A percentile compares a stretch with the other conserved stretches of the same genome.
These are phyloP conservation scores for Protobothrops flavoviridis DNA, from an alignment of 2,113 vertebrate species.

Conservation along the genomic window DNA sequence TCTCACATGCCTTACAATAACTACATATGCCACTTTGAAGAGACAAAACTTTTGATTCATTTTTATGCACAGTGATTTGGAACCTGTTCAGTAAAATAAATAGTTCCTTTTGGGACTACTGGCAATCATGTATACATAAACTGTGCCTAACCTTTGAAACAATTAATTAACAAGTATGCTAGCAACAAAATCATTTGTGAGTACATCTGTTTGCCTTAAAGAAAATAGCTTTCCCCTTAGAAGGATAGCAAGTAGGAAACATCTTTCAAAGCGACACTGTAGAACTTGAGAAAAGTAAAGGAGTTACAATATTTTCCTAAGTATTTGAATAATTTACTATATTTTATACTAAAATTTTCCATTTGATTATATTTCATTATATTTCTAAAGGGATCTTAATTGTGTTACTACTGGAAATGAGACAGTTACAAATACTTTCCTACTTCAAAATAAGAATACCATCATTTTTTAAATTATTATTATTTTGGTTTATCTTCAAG, in stretches of 20 bases:
- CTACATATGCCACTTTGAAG: not conserved
- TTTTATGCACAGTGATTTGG: constrained; percentile 8
- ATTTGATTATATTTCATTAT: not conserved
- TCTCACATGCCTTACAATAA: not conserved
- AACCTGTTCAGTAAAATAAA: constrained; percentile 10
- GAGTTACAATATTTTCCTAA: not conserved
- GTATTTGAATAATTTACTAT: not conserved
- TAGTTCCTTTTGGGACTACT: constrained; percentile 4
- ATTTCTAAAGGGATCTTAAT: not conserved
- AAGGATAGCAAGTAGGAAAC: not conserved
- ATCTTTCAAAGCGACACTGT: not conserved
- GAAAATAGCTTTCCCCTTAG: not conserved
- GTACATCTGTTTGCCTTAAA: not conserved
- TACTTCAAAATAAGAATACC: not conserved
- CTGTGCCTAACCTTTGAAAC: constrained; percentile 6
- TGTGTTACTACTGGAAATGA: not conserved
- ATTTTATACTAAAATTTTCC: not conserved
- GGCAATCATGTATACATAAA: constrained; percentile 5
- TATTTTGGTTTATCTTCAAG: too few relatives aligned
- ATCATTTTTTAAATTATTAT: not conserved
- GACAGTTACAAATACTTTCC: not conserved
- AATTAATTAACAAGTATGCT: constrained; percentile 8
- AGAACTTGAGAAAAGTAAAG: not conserved
- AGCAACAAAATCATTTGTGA: constrained; percentile 3
- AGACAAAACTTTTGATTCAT: not conserved